Conservation (phyloP, 2,888 invertebrate genomes). For the Frankliniella intonsa region DNA sequence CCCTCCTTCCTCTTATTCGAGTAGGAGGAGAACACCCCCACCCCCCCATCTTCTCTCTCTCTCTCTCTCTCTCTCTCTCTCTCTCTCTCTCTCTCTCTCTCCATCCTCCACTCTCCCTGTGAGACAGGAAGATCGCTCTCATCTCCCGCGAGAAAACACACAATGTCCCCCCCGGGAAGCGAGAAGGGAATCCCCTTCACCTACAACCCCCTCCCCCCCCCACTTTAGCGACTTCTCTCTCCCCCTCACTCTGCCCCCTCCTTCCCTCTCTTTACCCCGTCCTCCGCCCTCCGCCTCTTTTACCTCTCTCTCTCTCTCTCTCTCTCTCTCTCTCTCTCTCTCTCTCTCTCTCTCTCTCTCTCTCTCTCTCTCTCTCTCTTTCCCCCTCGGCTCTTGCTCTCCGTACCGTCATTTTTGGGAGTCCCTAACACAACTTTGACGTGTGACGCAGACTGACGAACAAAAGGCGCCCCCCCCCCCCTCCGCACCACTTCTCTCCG, state of each 20-base stretch:
- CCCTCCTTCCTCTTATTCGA: no score
- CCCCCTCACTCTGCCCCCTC: not conserved
- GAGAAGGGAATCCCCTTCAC: not conserved
- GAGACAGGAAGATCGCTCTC: no score
- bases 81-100: conserved; percentile 28
- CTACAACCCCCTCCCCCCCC: not conserved
- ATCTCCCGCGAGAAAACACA: no score
- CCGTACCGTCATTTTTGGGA: no score
- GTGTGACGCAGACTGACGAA: no score
- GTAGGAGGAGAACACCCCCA: no score
- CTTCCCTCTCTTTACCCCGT: not conserved
- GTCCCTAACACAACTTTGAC: no score
- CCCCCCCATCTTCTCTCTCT: not conserved
- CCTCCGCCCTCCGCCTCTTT: not conserved
- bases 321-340: conserved; percentile 26
- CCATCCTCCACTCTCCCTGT: not conserved
- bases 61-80: conserved; percentile 2
- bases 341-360: conserved; percentile 28
- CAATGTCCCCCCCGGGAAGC: no score
- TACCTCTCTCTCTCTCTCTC: not conserved
- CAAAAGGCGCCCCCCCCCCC: not conserved
- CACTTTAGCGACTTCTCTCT: conserved; percentile 11
- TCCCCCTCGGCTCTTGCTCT: conserved; percentile 27
- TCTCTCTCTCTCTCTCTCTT: conserved; percentile 15
- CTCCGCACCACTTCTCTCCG: not conserved